phyloP scores from a whole-genome alignment of 2,888 invertebrate genomes.

The Cheilosia impressa region DNA sequence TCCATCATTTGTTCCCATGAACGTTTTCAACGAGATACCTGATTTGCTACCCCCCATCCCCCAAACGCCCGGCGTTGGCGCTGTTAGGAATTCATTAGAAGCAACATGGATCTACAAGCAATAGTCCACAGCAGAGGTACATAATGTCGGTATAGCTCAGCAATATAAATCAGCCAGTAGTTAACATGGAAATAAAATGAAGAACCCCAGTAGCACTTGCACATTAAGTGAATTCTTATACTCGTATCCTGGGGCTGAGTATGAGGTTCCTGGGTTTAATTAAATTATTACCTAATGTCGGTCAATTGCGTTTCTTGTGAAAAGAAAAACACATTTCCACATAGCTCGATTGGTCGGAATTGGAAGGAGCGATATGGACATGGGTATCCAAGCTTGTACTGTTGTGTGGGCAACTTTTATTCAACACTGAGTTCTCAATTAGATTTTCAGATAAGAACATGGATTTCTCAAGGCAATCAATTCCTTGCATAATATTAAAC shows the following conservation, averaged over 20 bases:
- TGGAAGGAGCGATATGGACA: not conserved
- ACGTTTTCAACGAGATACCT: conserved; percentile 35
- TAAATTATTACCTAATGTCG: conserved; percentile 60
- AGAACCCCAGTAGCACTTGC: conserved; percentile 5
- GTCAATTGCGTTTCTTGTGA: conserved; percentile 54
- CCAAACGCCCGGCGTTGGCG: conserved; percentile 11
- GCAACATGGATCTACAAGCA: conserved; percentile 11
- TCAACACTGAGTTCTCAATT: conserved; percentile 40
- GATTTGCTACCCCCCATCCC: not conserved
- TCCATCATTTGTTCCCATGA: conserved; percentile 37
- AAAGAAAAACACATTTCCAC: conserved; percentile 15
- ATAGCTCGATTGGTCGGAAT: conserved; percentile 4
- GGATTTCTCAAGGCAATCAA: conserved; percentile 33
- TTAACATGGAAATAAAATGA: conserved; percentile 43
- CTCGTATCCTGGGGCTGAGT: conserved; percentile 6
- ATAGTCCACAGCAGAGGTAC: not conserved
- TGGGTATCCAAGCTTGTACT: not conserved
- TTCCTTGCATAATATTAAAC: conserved; percentile 45
- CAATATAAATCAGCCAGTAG: conserved; percentile 27
- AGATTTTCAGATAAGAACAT: conserved; percentile 51
- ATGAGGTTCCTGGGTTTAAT: conserved; percentile 29
- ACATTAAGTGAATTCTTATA: no score
- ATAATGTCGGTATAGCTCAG: not conserved
- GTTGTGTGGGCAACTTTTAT: conserved; percentile 12
- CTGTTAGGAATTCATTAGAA: conserved; percentile 63